These are phyloP conservation scores for Lepidocyrtoides sp. DNA, from an alignment of 2,888 invertebrate species.

Conservation along the genomic window DNA sequence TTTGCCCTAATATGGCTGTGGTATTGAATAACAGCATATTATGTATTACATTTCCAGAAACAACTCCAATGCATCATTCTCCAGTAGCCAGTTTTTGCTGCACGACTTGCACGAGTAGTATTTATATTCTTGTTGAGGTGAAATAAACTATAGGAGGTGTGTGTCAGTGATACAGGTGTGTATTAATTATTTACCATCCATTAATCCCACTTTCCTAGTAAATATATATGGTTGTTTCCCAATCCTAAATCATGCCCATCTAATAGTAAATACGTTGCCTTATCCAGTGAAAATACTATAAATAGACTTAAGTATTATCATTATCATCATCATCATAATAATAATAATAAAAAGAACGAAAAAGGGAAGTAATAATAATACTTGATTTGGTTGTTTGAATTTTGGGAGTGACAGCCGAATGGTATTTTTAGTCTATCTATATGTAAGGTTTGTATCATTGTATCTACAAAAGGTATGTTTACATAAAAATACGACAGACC, in stretches of 20 bases:
- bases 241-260: constrained; percentile 70
- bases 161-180: constrained; percentile 65
- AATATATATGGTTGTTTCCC: constrained; percentile 72
- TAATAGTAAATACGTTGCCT: neutral
- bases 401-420: neutral
- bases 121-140: neutral
- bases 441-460: too few relatives aligned
- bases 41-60: too few relatives aligned
- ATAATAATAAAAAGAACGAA: neutral
- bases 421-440: neutral
- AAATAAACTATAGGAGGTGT: constrained; percentile 38
- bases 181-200: constrained; percentile 78
- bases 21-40: neutral
- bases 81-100: neutral
- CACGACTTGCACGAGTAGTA: too few relatives aligned
- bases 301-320: neutral
- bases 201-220: constrained; percentile 68
- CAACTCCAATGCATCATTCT: neutral
- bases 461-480: neutral
- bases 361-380: neutral
- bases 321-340: neutral
- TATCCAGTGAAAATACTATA: neutral
- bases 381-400: constrained; percentile 37
- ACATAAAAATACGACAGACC: neutral
- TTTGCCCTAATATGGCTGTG: constrained; percentile 24